Percentiles rank a stretch among this genome's conserved stretches.
These are phyloP conservation scores for Phrynocephalus forsythii DNA, from an alignment of 2,797 vertebrate species.

Conservation along the genomic window DNA sequence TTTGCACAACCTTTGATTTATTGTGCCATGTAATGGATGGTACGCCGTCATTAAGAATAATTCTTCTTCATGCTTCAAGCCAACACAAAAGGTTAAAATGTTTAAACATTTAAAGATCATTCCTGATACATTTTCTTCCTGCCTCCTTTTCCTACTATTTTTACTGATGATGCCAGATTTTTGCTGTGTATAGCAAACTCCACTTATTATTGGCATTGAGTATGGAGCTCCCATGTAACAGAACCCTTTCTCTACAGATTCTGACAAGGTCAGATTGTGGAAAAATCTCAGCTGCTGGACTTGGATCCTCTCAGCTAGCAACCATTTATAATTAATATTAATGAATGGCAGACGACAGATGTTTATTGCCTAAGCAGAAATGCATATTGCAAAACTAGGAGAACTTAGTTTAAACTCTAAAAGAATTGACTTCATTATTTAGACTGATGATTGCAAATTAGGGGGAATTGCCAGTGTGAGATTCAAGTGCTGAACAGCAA, in stretches of 20 bases:
- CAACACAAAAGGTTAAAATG: constrained; percentile 54
- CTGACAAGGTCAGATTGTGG: constrained; percentile 78
- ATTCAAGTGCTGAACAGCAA: constrained; percentile 56
- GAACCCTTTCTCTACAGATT: constrained; percentile 78
- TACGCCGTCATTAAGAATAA: constrained; percentile 52
- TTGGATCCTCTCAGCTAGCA: constrained; percentile 76
- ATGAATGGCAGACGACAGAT: constrained; percentile 84
- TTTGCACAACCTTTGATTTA: constrained; percentile 76
- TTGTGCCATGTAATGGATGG: constrained; percentile 57
- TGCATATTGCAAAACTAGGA: constrained; percentile 76
- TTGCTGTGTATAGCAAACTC: constrained; percentile 67
- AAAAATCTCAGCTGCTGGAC: constrained; percentile 81
- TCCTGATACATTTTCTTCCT: constrained; percentile 42
- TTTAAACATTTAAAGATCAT: constrained; percentile 52
- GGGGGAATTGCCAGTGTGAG: constrained; percentile 47
- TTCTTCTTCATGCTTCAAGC: constrained; percentile 58
- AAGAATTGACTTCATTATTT: constrained; percentile 66
- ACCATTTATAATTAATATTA: constrained; percentile 84
- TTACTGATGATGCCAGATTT: constrained; percentile 51
- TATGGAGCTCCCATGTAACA: constrained; percentile 64
- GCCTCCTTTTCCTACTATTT: constrained; percentile 35
- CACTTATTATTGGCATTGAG: constrained; percentile 68
- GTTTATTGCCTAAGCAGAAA: constrained; percentile 81
- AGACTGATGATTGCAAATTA: constrained; percentile 27
- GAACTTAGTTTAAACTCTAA: constrained; percentile 69